phyloP scores from a whole-genome alignment of 2,797 vertebrate species.

The Tadarida brasiliensis region DNA sequence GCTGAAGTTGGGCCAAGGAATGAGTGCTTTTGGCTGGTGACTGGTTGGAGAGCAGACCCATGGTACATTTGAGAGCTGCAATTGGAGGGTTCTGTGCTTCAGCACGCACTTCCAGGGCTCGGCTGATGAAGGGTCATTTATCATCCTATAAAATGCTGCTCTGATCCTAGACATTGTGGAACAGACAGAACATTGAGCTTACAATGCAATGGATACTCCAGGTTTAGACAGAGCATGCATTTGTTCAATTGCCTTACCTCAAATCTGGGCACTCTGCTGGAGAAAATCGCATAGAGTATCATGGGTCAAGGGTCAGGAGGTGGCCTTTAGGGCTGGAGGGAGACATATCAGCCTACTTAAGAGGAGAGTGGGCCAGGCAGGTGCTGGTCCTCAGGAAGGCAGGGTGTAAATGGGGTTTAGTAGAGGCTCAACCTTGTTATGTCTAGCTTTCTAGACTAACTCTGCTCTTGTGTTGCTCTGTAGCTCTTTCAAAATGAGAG shows the following conservation, averaged over 20 bases:
- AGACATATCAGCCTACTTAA: background rate
- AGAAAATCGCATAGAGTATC: background rate
- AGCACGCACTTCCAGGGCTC: background rate
- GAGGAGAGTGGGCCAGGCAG: background rate
- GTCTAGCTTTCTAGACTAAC: background rate
- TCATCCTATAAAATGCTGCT: conserved; percentile 25
- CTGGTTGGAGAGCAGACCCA: conserved; percentile 58
- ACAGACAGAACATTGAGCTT: background rate
- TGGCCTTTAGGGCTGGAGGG: background rate
- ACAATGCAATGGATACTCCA: background rate
- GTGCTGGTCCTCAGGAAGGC: background rate
- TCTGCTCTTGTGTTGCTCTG: background rate
- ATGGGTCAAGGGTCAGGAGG: background rate
- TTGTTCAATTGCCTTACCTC: background rate
- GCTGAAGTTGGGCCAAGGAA: conserved; percentile 64
- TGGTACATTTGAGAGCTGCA: background rate
- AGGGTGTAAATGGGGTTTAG: background rate
- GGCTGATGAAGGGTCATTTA: conserved; percentile 29
- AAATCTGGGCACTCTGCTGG: background rate
- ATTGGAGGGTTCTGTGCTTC: conserved; percentile 47
- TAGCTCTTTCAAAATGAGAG: background rate
- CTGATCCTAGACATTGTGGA: background rate
- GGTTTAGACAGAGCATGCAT: background rate
- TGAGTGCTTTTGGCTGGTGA: background rate
- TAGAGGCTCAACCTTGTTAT: background rate